phyloP scores from a whole-genome alignment of 92 coral and sea anemone species.

The Epizoanthus ramosus region DNA sequence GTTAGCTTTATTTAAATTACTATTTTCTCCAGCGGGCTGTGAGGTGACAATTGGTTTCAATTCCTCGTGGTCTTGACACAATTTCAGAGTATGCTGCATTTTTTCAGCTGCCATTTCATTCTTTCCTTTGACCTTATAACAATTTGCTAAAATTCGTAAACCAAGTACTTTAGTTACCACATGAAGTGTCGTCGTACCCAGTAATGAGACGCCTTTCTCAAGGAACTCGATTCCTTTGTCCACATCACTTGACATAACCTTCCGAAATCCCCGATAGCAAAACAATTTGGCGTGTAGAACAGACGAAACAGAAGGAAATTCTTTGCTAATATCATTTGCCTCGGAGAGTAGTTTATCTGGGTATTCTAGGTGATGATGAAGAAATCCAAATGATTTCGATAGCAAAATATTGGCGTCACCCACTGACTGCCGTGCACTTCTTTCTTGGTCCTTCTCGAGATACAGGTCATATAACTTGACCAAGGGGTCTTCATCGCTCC shows the following conservation, averaged over 20 bases:
- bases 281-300: not conserved
- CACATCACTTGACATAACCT: not conserved
- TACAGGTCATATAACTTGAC: not conserved
- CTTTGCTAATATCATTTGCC: not conserved
- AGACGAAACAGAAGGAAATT: not conserved
- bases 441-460: conserved; percentile 8
- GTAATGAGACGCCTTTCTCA: not conserved
- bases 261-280: conserved; percentile 9
- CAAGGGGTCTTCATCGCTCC: not conserved
- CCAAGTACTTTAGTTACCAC: not conserved
- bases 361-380: not conserved
- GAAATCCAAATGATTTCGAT: conserved; percentile 1
- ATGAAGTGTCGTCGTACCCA: not conserved
- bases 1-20: not conserved
- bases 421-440: not conserved
- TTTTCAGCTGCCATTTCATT: not conserved
- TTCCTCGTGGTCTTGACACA: not conserved
- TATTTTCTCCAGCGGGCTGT: not conserved
- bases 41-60: not conserved
- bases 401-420: not conserved
- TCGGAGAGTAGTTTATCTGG: not conserved
- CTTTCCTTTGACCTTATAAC: not conserved
- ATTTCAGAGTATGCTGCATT: not conserved
- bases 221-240: not conserved
- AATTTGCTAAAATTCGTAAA: conserved; percentile 4